Percentiles rank a stretch among this genome's conserved stretches.
Evolutionary conservation across 2,797 vertebrate genomes (phyloP).

Genomic region (Halcyon badia): DNA sequence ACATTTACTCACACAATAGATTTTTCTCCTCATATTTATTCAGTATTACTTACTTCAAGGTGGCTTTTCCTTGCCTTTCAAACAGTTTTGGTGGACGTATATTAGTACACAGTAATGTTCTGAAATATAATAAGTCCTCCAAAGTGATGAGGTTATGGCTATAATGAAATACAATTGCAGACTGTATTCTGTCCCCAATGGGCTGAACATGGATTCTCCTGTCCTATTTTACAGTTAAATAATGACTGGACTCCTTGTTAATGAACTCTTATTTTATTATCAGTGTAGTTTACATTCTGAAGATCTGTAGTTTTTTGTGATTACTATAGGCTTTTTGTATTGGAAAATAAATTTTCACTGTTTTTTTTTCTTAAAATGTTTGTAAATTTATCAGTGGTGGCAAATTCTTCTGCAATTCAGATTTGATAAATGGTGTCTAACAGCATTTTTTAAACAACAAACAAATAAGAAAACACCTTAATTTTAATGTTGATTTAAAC

Average conservation of each 20-base stretch:
- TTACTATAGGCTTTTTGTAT: background rate
- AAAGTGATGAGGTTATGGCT: background rate
- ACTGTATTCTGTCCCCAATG: background rate
- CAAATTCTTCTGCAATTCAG: background rate
- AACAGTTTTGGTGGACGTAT: background rate
- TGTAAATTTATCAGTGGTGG: background rate
- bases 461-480: background rate
- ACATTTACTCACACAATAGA: background rate
- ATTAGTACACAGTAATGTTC: background rate
- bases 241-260: background rate
- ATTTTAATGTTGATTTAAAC: background rate
- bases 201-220: background rate
- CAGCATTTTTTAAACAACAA: background rate
- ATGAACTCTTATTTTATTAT: background rate
- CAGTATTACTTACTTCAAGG: background rate
- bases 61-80: background rate
- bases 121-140: background rate
- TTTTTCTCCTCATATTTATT: background rate
- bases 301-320: background rate
- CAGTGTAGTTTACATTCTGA: background rate
- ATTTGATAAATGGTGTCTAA: background rate
- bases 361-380: background rate
- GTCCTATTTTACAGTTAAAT: background rate
- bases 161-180: background rate
- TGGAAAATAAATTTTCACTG: background rate